These are phyloP conservation scores for Rhodinocichla rosea DNA, from an alignment of 2,113 vertebrate genomes.

Conservation along the genomic window DNA sequence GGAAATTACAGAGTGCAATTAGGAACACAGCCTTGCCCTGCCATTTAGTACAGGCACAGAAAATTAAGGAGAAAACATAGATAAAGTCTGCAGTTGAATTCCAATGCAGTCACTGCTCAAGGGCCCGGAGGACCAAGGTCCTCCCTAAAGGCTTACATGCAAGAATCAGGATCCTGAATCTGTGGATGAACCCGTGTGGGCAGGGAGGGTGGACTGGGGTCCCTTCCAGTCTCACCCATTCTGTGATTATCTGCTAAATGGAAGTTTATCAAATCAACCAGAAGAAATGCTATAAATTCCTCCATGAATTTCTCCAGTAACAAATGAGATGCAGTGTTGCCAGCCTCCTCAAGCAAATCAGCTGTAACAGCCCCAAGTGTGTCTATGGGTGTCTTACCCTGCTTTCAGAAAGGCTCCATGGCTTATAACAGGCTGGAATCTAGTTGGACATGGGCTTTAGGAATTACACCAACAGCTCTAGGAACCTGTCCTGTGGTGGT, in stretches of 20 bases:
- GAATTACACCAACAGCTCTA: background rate
- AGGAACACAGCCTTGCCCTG: background rate
- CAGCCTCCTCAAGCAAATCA: background rate
- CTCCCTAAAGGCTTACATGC: background rate
- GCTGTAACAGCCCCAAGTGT: background rate
- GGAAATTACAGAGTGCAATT: background rate
- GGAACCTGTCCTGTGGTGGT: background rate
- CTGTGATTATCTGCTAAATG: background rate
- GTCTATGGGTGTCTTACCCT: background rate
- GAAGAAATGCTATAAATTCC: background rate
- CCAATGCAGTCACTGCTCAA: background rate
- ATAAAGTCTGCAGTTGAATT: background rate
- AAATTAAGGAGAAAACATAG: background rate
- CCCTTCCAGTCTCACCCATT: background rate
- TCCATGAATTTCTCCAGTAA: background rate
- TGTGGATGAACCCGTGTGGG: background rate
- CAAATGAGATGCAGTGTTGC: background rate
- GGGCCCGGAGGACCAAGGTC: background rate
- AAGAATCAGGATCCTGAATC: background rate
- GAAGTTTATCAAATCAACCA: background rate
- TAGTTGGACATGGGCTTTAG: background rate
- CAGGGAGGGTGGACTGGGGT: background rate
- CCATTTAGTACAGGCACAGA: background rate
- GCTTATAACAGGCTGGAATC: background rate
- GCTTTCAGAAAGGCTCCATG: background rate